phyloP scores from a whole-genome alignment of 2,113 vertebrate species.

The Notiomystis cincta region DNA sequence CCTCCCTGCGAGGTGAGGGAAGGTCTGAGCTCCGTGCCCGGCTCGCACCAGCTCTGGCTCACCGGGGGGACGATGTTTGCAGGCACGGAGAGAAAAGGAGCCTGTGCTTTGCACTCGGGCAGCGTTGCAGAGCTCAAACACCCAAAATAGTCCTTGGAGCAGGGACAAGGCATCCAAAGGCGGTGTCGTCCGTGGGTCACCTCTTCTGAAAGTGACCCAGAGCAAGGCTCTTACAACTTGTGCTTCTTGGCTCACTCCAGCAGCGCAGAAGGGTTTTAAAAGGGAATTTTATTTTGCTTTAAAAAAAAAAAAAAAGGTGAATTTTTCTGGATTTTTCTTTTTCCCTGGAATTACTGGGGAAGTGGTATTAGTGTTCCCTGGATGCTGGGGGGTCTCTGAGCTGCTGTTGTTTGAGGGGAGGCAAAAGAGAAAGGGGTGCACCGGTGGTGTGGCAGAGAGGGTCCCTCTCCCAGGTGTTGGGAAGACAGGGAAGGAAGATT shows the following conservation, averaged over 20 bases:
- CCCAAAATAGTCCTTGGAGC: background rate
- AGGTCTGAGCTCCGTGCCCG: background rate
- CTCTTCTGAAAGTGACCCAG: background rate
- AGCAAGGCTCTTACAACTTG: background rate
- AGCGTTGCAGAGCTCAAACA: background rate
- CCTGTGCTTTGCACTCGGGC: background rate
- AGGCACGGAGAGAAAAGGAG: background rate
- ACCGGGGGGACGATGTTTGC: fast-evolving
- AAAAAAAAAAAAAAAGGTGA: no score
- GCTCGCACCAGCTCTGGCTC: background rate
- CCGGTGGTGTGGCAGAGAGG: background rate
- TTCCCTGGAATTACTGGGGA: background rate
- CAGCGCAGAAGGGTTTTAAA: fast-evolving
- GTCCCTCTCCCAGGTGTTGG: fast-evolving
- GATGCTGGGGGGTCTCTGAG: background rate
- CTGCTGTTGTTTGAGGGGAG: background rate
- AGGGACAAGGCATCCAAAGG: background rate
- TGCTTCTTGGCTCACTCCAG: background rate
- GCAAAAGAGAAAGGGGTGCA: background rate
- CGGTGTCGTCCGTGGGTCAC: background rate
- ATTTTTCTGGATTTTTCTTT: background rate
- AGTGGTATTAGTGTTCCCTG: fast-evolving
- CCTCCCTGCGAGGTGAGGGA: fast-evolving
- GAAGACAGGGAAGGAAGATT: background rate
- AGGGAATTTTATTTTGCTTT: background rate